Evolutionary conservation across 2,888 invertebrate species (phyloP).

Genomic region (Coleophora flavipennella): DNA sequence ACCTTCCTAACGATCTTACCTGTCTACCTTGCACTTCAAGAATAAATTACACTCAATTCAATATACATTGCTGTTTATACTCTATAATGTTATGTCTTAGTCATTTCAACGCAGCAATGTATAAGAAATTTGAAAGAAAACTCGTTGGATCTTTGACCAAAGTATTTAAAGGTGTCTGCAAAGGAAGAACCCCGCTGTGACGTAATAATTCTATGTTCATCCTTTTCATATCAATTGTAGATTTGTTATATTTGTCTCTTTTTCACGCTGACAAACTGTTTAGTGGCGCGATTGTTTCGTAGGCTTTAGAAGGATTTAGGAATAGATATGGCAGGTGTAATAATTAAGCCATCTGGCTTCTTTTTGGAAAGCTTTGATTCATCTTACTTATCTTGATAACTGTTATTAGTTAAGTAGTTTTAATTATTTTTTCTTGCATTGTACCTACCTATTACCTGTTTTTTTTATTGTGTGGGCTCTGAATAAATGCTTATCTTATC

Average conservation of each 20-base stretch:
- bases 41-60: constrained; percentile 1
- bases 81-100: neutral
- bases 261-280: constrained; percentile 62
- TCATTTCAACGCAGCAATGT: too few relatives aligned
- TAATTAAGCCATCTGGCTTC: too few relatives aligned
- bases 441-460: too few relatives aligned
- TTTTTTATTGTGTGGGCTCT: too few relatives aligned
- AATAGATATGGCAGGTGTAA: too few relatives aligned
- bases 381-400: too few relatives aligned
- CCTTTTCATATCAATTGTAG: constrained; percentile 59
- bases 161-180: constrained; percentile 33
- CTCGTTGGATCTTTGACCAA: constrained; percentile 4
- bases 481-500: too few relatives aligned
- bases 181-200: constrained; percentile 63
- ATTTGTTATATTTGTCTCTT: constrained; percentile 55
- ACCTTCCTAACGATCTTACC: constrained; percentile 56
- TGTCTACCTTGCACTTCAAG: constrained; percentile 10
- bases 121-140: neutral
- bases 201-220: constrained; percentile 64
- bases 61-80: constrained; percentile 25
- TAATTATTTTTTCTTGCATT: too few relatives aligned
- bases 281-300: constrained; percentile 51
- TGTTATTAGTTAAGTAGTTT: too few relatives aligned
- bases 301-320: constrained; percentile 17
- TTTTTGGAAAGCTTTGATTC: too few relatives aligned